These are phyloP conservation scores for Calonectris borealis DNA, from an alignment of 2,113 vertebrate genomes.

Conservation along the genomic window DNA sequence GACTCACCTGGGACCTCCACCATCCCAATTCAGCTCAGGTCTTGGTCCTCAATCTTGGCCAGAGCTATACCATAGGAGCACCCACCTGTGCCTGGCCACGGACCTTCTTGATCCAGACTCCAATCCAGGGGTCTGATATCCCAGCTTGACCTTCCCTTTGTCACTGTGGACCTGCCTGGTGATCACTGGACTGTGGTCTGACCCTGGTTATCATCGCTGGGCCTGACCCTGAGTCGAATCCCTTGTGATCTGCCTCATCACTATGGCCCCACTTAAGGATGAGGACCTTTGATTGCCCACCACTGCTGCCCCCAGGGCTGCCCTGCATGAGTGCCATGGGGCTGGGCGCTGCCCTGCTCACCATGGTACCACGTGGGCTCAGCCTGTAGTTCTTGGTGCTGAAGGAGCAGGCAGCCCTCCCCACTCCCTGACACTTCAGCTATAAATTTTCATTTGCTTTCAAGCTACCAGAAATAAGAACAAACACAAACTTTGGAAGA, in stretches of 20 bases:
- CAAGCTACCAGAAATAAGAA: not conserved
- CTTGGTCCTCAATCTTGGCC: no score
- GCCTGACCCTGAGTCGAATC: fast-evolving
- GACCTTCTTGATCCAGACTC: not conserved
- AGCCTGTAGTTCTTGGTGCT: not conserved
- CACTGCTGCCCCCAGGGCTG: not conserved
- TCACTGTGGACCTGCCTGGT: not conserved
- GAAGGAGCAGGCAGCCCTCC: not conserved
- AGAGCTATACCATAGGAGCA: not conserved
- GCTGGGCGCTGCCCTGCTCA: not conserved
- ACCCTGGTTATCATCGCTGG: not conserved
- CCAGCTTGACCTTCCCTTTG: not conserved
- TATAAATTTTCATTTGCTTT: conserved; percentile 5
- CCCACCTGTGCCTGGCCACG: no score
- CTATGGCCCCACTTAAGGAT: not conserved
- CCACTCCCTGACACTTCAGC: not conserved
- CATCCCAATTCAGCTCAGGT: not conserved
- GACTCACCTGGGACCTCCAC: not conserved
- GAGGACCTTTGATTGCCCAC: not conserved
- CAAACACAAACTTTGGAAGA: not conserved
- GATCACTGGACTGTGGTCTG: not conserved
- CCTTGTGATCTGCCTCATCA: not conserved
- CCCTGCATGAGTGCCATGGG: not conserved
- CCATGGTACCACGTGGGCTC: fast-evolving
- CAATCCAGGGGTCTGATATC: not conserved